Evolutionary conservation across 35 echinoderm and acorn worm species (phyloP), one percentile per base, ranked within the genome.

Genomic region (Holothuria glaberrima): DNA sequence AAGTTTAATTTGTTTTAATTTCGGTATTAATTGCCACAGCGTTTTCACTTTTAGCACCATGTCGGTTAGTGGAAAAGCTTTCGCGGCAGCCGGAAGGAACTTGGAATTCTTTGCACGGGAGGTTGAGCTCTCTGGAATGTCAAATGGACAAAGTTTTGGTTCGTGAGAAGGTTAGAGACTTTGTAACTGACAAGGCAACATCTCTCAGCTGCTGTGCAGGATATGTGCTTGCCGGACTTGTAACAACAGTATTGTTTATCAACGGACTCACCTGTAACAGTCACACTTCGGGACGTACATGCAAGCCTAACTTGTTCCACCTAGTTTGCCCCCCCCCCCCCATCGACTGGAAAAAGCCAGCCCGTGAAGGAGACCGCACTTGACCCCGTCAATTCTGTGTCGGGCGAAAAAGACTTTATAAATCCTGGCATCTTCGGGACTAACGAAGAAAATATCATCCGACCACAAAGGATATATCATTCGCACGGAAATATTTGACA

Each of bases 221-320:
- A 12, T 80, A 80, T 80, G 21, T 80, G 9, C 75, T 80, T 0
- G 75, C 26, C 0, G 38, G 35, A 80, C 48, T n/a, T 80, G n/a
- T n/a, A n/a, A n/a, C 75, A 10, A 80, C 41, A 10, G 75, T 54
- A 20, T 13, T 50, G 6, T 58, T 80, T 80, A 13, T 80, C 1
- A 36, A 48, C 0, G 75, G 75, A 4, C 27, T 28, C 27, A 72
- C 27, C 30, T 30, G 68, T 72, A 41, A 16, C 48, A 36, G 34
- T 58, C 6, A 54, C 75, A n/a, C 75, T 36, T n/a, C 0, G 19
- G 75, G 75, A 33, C 75, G 48, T 0, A 29, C 19, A 9, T 80
- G 75, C 28, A 80, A 80, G 20, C 9, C 38, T 6, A 80, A 80
- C 75, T 36, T 80, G 75, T 80, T 25, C 75, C 75, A 80, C 41